These are phyloP conservation scores for Danio albolineatus DNA, from an alignment of 2,797 vertebrate species.

Conservation along the genomic window DNA sequence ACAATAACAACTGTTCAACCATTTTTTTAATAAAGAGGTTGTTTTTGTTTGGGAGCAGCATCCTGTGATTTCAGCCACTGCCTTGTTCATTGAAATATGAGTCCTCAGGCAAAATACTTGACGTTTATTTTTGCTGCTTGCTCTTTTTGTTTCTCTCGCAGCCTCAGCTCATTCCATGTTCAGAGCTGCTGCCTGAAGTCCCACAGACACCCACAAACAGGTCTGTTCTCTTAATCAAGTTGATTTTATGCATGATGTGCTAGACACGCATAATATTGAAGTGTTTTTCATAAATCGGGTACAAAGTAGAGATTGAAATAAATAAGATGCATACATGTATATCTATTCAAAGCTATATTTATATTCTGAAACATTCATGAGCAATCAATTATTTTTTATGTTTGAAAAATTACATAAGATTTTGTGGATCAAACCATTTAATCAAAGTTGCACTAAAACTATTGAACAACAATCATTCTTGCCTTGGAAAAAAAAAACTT, in stretches of 20 bases:
- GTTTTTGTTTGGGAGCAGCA: slow-evolving; percentile 35
- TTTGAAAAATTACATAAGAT: not conserved
- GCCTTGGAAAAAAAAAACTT: too few species aligned
- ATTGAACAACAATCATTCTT: too few species aligned
- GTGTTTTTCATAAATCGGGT: not conserved
- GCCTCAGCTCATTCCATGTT: slow-evolving; percentile 75
- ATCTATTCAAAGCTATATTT: not conserved
- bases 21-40: not conserved
- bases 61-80: slow-evolving; percentile 25
- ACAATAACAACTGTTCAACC: slow-evolving; percentile 1
- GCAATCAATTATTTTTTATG: too few species aligned
- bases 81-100: not conserved
- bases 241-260: not conserved
- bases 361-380: not conserved
- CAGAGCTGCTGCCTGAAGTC: slow-evolving; percentile 73
- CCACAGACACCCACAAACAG: slow-evolving; percentile 22
- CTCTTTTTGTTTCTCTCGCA: slow-evolving; percentile 24
- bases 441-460: too few species aligned
- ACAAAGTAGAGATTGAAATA: not conserved
- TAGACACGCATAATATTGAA: not conserved
- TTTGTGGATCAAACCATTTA: not conserved
- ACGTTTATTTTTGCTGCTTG: not conserved
- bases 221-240: slow-evolving; percentile 24
- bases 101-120: not conserved
- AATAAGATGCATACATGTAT: not conserved